A percentile compares a stretch with the other conserved stretches of the same genome.
phyloP scores from a whole-genome alignment of 2,888 invertebrate genomes.

The Calameuta idolon region DNA sequence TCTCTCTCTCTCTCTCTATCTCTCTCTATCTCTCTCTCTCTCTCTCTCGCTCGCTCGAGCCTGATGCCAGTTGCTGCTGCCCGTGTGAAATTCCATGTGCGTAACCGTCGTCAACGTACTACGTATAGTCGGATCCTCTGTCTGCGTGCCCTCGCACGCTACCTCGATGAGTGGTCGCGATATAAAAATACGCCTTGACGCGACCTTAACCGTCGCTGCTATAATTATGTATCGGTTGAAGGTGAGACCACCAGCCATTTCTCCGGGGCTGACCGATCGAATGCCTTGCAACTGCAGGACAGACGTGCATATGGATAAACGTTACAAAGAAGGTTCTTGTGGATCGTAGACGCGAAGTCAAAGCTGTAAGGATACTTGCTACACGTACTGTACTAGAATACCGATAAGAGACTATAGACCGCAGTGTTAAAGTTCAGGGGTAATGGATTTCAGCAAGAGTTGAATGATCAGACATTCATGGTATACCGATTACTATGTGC shows the following conservation, averaged over 20 bases:
- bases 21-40: too few species aligned
- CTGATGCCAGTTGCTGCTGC: background rate
- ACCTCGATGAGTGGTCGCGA: conserved; percentile 2
- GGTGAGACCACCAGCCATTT: conserved; percentile 2
- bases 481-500: background rate
- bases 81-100: background rate
- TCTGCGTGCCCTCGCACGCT: conserved; percentile 2
- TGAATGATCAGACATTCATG: background rate
- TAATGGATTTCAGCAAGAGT: background rate
- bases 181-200: conserved; percentile 4
- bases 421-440: background rate
- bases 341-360: background rate
- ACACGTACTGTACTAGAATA: background rate
- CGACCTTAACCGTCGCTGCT: conserved; percentile 9
- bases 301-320: background rate
- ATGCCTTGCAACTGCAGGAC: background rate
- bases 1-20: too few species aligned
- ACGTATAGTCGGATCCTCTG: background rate
- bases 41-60: too few species aligned
- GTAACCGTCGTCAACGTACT: conserved; percentile 7
- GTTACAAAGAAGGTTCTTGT: background rate
- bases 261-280: background rate
- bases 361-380: background rate
- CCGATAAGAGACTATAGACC: background rate
- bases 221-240: conserved; percentile 9